A percentile compares a stretch with the other conserved stretches of the same genome.
phyloP scores from a whole-genome alignment of 2,113 vertebrate genomes.

The Dunckerocampus dactyliophorus region DNA sequence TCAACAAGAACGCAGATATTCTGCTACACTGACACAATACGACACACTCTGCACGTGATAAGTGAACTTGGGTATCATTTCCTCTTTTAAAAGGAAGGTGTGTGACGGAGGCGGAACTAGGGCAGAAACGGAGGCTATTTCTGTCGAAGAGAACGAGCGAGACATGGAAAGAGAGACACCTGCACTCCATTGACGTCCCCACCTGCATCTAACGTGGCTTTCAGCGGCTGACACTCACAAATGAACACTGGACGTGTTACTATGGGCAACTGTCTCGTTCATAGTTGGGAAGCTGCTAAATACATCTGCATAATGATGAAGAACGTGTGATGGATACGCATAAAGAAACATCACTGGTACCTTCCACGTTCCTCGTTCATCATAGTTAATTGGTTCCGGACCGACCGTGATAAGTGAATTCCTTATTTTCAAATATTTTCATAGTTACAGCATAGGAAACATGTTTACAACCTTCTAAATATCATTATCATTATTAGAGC shows the following conservation, averaged over 20 bases:
- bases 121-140: conserved; percentile 22
- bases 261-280: neutral
- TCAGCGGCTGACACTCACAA: neutral
- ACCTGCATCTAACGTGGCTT: neutral
- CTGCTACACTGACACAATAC: no score
- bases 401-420: no score
- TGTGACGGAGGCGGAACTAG: conserved; percentile 9
- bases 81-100: conserved; percentile 8
- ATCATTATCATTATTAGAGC: no score
- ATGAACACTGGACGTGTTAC: neutral
- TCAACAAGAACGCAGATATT: no score
- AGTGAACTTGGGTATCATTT: neutral
- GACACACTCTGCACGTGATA: neutral
- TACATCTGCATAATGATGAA: no score
- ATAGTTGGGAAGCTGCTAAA: neutral
- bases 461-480: no score
- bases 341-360: no score
- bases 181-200: conserved; percentile 21
- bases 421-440: no score
- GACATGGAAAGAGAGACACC: conserved; percentile 18
- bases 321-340: neutral
- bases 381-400: no score
- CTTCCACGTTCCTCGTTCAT: no score
- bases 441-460: no score
- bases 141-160: neutral